Evolutionary conservation across 2,797 vertebrate species (phyloP), one percentile per base, ranked within the genome.

Genomic region (Rhinatrema bivittatum): DNA sequence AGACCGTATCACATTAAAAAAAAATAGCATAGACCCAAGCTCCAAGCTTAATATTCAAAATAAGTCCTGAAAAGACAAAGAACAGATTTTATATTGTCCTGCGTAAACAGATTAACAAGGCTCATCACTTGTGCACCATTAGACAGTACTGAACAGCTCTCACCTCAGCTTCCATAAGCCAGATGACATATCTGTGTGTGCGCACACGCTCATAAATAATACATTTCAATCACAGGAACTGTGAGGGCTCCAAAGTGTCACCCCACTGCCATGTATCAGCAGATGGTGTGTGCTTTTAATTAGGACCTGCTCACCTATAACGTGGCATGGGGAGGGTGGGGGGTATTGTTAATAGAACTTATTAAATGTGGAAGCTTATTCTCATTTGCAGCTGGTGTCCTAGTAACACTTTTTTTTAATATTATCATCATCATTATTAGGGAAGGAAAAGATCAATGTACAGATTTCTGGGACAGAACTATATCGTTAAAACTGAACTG

Each of bases 271-370:
- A 7, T 42, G 32, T 50, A 34, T 39, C 0, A 15, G 56, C 60
- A 79, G 71, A 70, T 53, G 47, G 63, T 56, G 52, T 1, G 1
- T 25, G 57, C 62, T 48, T 57, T 68, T 75, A 70, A 74, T 65
- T 53, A 63, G 56, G 54, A 48, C 26, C 61, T 37, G 63, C 46
- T 73, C 56, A 62, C 65, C 56, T 60, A 28, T 41, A 56, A 65
- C 56, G 53, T 46, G 55, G 75, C 70, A 65, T 54, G 16, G 57
- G 55, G 42, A n/a, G n/a, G 49, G 36, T 36, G 0, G 4, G 12
- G 50, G 39, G 50, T 40, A 61, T 64, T 60, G 54, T 56, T 65
- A 73, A 68, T 46, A 68, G 54, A 65, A 57, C 51, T 41, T 46
- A 54, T 57, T 53, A 70, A 63, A 63, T 42, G 58, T 32, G 53